Evolutionary conservation across 2,797 vertebrate genomes (phyloP).

Genomic region (Sebastes taczanowskii): DNA sequence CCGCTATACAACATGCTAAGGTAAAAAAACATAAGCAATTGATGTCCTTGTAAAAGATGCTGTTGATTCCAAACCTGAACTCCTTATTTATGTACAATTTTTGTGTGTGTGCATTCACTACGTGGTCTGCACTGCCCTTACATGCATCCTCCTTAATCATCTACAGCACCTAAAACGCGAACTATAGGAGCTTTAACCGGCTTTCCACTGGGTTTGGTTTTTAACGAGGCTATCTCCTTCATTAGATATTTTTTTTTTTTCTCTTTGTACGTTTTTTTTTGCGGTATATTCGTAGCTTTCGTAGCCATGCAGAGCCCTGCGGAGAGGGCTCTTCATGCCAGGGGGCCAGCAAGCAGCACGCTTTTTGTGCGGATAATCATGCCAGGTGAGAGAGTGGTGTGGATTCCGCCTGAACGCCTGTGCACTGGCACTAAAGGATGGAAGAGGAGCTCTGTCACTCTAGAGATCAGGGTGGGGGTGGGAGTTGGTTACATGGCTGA

Average conservation of each 20-base stretch:
- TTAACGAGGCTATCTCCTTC: constrained; percentile 66
- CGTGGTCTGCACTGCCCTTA: constrained; percentile 65
- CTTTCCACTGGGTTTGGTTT: constrained; percentile 63
- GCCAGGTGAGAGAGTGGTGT: constrained; percentile 85
- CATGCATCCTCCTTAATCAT: constrained; percentile 62
- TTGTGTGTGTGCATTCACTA: constrained; percentile 50
- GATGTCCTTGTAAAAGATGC: constrained; percentile 83
- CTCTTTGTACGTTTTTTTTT: constrained; percentile 58
- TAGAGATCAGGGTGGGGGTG: constrained; percentile 55
- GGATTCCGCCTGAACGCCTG: constrained; percentile 81
- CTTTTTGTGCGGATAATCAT: constrained; percentile 85
- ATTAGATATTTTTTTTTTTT: constrained; percentile 29
- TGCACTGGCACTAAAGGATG: constrained; percentile 87
- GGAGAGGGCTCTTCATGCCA: constrained; percentile 90
- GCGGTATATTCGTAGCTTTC: constrained; percentile 79
- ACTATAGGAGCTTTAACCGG: constrained; percentile 41
- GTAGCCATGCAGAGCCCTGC: constrained; percentile 93
- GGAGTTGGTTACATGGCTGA: constrained; percentile 52
- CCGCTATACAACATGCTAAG: constrained; percentile 83
- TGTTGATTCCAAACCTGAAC: constrained; percentile 78
- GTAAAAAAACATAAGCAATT: constrained; percentile 70
- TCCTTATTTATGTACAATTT: constrained; percentile 74
- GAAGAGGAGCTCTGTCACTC: constrained; percentile 82
- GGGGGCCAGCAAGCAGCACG: constrained; percentile 81
- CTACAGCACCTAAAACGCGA: constrained; percentile 54